These are phyloP conservation scores for Adrianichthys oophorus DNA, from an alignment of 2,797 vertebrate species.

Conservation along the genomic window DNA sequence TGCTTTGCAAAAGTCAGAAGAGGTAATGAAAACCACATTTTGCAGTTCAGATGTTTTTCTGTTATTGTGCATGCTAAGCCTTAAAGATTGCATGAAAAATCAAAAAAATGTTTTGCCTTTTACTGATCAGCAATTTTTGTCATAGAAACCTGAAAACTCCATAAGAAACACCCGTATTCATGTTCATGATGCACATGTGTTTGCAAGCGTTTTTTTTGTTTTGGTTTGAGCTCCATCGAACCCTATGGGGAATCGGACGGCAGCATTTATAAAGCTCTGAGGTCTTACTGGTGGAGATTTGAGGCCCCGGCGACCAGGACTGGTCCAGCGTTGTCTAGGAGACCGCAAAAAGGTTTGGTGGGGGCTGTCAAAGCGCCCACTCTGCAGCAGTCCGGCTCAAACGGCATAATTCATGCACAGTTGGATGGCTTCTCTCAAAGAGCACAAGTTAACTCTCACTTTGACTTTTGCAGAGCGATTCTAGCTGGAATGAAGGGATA, in stretches of 20 bases:
- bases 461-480: neutral
- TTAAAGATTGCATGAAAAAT: too few species aligned
- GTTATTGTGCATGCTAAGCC: too few species aligned
- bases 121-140: too few species aligned
- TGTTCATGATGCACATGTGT: too few species aligned
- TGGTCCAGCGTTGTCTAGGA: conserved; percentile 65
- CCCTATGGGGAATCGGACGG: conserved; percentile 1
- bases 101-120: too few species aligned
- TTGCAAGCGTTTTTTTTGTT: too few species aligned
- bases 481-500: conserved; percentile 4
- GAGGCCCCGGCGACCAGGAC: conserved; percentile 45
- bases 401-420: conserved; percentile 10
- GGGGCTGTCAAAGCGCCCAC: conserved; percentile 46
- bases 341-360: conserved; percentile 31
- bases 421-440: conserved; percentile 35
- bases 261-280: conserved; percentile 23
- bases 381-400: conserved; percentile 38
- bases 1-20: too few species aligned
- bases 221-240: too few species aligned
- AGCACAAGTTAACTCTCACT: conserved; percentile 19
- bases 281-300: conserved; percentile 37
- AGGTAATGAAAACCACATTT: too few species aligned
- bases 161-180: too few species aligned
- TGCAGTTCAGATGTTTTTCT: too few species aligned
- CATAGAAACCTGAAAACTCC: too few species aligned